These are phyloP conservation scores for Pachyrhynchus sulphureomaculatus DNA, from an alignment of 1,140 invertebrate genomes.

Conservation along the genomic window DNA sequence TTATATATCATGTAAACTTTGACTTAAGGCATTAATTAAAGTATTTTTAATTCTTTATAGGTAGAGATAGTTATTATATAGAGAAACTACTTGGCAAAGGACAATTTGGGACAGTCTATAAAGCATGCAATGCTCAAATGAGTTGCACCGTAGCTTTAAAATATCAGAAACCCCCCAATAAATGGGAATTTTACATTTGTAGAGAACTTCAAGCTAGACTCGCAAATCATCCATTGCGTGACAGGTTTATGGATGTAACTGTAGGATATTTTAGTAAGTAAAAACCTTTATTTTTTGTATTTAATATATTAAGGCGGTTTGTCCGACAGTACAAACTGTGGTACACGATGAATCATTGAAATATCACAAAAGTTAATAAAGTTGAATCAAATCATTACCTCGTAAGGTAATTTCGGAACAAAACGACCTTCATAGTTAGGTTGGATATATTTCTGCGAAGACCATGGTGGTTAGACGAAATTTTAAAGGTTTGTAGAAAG, in stretches of 20 bases:
- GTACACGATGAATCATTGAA: no score
- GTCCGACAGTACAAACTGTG: no score
- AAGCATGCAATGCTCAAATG: constrained; percentile 60
- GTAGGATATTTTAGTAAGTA: constrained; percentile 48
- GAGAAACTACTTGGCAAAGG: constrained; percentile 74
- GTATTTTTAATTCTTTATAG: constrained; percentile 41
- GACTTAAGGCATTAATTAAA: no score
- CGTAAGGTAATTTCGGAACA: no score
- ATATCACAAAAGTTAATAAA: no score
- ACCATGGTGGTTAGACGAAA: no score
- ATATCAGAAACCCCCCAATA: constrained; percentile 74
- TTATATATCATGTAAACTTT: no score
- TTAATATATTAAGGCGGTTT: no score
- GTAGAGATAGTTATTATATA: constrained; percentile 63
- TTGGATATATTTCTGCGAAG: no score
- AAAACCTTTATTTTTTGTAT: background rate
- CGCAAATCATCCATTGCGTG: constrained; percentile 66
- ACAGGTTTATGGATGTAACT: constrained; percentile 50
- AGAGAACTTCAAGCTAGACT: constrained; percentile 73
- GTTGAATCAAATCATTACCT: no score
- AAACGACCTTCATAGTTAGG: no score
- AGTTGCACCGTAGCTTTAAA: constrained; percentile 69
- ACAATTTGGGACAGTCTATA: constrained; percentile 70
- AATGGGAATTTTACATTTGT: constrained; percentile 81
- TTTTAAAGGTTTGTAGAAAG: no score